These are phyloP conservation scores for Lordiphosa mommai DNA, from an alignment of 1,140 invertebrate genomes.

Conservation along the genomic window DNA sequence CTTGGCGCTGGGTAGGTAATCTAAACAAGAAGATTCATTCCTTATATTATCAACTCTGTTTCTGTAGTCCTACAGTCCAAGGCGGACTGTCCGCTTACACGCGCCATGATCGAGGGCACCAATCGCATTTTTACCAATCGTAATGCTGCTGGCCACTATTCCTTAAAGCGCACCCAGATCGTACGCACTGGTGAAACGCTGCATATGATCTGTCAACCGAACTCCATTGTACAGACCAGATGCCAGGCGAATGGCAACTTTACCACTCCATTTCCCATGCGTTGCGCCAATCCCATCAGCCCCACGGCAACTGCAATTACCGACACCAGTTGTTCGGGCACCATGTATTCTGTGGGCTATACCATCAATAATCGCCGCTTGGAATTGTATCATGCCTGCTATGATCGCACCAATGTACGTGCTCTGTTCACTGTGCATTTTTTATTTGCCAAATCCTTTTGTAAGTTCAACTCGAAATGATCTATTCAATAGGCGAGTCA, in stretches of 20 bases:
- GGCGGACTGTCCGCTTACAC: conserved; percentile 22
- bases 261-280: conserved; percentile 17
- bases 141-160: conserved; percentile 1
- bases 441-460: conserved; percentile 32
- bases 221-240: conserved; percentile 19
- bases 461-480: conserved; percentile 9
- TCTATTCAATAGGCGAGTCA: too few species aligned
- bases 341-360: conserved; percentile 38
- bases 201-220: conserved; percentile 24
- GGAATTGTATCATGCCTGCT: conserved; percentile 38
- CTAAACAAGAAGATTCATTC: too few species aligned
- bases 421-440: conserved; percentile 16
- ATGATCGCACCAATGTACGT: conserved; percentile 15
- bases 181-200: conserved; percentile 19
- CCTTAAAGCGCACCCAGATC: conserved; percentile 10
- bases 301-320: conserved; percentile 11
- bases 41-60: too few species aligned
- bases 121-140: conserved; percentile 29
- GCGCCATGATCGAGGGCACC: conserved; percentile 36
- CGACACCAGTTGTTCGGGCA: conserved; percentile 17
- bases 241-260: conserved; percentile 9
- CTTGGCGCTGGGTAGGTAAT: conserved; percentile 13
- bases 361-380: conserved; percentile 10
- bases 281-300: conserved; percentile 11
- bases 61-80: conserved; percentile 16